These are phyloP conservation scores for Drosophila nr. perissopoda DNA, from an alignment of 2,888 invertebrate species.

Conservation along the genomic window DNA sequence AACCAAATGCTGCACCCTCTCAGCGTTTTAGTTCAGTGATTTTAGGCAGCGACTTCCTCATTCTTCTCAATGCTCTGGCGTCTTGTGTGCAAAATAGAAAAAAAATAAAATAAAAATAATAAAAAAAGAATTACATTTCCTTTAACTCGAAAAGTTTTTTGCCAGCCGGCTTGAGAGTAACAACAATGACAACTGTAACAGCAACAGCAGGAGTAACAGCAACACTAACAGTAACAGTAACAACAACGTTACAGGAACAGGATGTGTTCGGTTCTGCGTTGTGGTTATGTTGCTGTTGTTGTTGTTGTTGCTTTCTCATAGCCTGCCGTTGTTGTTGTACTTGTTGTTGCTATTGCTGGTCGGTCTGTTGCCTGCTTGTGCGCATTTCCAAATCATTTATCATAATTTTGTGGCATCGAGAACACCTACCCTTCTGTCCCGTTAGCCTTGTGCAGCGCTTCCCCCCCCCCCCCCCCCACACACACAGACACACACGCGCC, in stretches of 20 bases:
- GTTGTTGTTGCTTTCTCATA: constrained; percentile 4
- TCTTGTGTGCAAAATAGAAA: constrained; percentile 37
- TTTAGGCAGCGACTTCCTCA: constrained; percentile 74
- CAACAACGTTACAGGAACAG: constrained; percentile 65
- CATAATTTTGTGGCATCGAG: constrained; percentile 79
- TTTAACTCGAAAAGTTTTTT: constrained; percentile 78
- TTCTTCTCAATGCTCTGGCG: constrained; percentile 44
- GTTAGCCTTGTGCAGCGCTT: constrained; percentile 19
- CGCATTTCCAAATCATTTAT: constrained; percentile 80
- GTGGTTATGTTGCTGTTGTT: constrained; percentile 55
- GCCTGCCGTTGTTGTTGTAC: constrained; percentile 1
- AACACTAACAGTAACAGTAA: constrained; percentile 22
- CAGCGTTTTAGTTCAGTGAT: constrained; percentile 77
- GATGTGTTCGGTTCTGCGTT: constrained; percentile 80
- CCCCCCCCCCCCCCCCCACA: background rate
- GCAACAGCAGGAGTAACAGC: constrained; percentile 26
- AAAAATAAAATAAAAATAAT: constrained; percentile 1
- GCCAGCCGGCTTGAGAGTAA: constrained; percentile 50
- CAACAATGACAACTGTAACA: constrained; percentile 32
- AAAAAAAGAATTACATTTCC: constrained; percentile 68
- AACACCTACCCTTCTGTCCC: constrained; percentile 18
- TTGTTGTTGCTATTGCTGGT: constrained; percentile 40
- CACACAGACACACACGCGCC: background rate
- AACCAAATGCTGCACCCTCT: constrained; percentile 47
- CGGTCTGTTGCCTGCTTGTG: constrained; percentile 72